Evolutionary conservation across 2,113 vertebrate species (phyloP).

Genomic region (Cacatua alba): DNA sequence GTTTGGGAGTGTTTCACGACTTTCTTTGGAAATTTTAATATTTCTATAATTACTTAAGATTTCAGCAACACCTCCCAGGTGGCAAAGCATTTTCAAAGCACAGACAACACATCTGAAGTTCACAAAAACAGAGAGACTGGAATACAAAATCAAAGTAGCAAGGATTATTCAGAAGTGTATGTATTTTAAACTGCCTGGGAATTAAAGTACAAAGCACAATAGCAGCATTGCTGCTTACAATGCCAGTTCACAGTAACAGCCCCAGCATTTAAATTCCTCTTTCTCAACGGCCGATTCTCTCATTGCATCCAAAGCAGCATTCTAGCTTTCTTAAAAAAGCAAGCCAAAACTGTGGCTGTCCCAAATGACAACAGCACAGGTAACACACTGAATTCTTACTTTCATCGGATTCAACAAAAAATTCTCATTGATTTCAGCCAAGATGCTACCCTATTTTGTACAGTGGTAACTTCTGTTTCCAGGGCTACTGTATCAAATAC

Average conservation of each 20-base stretch:
- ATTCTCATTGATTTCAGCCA: neutral
- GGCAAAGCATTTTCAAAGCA: neutral
- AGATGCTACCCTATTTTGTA: neutral
- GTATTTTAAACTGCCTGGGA: neutral
- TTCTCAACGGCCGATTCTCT: neutral
- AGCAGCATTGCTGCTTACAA: neutral
- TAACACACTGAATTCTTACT: neutral
- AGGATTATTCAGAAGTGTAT: neutral
- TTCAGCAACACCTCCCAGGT: neutral
- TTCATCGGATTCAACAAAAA: neutral
- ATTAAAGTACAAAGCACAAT: neutral
- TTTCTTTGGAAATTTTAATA: neutral
- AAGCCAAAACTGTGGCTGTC: neutral
- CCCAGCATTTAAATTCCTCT: neutral
- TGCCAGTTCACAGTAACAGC: neutral
- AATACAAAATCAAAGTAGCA: neutral
- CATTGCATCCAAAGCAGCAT: neutral
- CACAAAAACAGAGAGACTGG: neutral
- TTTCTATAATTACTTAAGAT: neutral
- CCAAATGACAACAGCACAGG: neutral
- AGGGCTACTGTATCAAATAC: neutral
- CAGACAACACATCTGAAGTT: neutral
- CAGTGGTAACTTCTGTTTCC: neutral
- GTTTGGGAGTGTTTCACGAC: neutral
- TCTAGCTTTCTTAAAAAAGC: neutral